Evolutionary conservation across 2,113 vertebrate genomes (phyloP), one percentile per base, ranked within the genome.

Genomic region (Puntigrus tetrazona): DNA sequence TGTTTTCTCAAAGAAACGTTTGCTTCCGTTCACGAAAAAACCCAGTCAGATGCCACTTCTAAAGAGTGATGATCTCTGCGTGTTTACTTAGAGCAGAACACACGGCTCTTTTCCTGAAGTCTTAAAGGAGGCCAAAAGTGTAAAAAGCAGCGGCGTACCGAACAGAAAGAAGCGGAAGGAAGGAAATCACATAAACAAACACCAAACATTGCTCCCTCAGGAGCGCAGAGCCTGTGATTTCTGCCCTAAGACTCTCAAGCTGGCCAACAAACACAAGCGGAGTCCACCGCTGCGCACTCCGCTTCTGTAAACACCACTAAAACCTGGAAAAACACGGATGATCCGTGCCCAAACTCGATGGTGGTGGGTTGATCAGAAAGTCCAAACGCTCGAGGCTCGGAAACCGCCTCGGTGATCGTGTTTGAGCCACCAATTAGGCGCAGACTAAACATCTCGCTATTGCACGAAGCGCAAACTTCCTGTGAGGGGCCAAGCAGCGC

Each of bases 111-210:
- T 41, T 65, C 78, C 38, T 25, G 65, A 45, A 74, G 57, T 43
- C 36, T 36, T 82, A 69, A 87, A 77, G 47, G 72, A 82, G 27
- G 45, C 73, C 65, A 34, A 57, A n/a, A 72, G 47, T 78, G 50
- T 50, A 50, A n/a, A n/a, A 55, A 38, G 25, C 38, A 36, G 61
- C 14, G 25, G 7, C 1, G 5, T 36, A 83, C 45, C 10, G n/a
- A 52, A 16, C 29, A 80, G 34, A 52, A 41, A 13, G 1, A 73
- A 29, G 38, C 1, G 36, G 45, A 84, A 81, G 47, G 84, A 88
- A 61, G 70, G 75, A 88, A 85, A 77, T 29, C 50, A 61, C 57
- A 81, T 45, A 70, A 29, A 47, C 36, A 65, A 70, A 84, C 55
- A 81, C 22, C 59, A 80, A 69, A 77, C 72, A 73, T 20, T 4